Evolutionary conservation across 2,888 invertebrate species (phyloP).

Genomic region (Pollenia angustigena): DNA sequence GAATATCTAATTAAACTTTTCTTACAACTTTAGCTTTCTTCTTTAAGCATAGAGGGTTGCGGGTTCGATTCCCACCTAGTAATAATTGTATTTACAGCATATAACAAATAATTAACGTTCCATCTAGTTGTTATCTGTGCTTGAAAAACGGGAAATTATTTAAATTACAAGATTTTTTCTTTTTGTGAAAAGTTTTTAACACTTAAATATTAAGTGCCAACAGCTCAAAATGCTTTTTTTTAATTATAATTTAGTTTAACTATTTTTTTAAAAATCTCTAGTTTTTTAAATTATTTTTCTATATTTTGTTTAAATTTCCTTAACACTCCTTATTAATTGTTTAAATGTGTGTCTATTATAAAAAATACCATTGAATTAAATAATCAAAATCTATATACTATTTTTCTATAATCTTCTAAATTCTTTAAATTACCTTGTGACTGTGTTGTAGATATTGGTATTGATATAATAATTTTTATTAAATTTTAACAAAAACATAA

Average conservation of each 20-base stretch:
- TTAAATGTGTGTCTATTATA: constrained; percentile 70
- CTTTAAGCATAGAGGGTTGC: too few relatives aligned
- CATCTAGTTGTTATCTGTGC: too few relatives aligned
- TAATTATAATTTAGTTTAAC: constrained; percentile 10
- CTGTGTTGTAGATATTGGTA: constrained; percentile 73
- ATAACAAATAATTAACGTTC: too few relatives aligned
- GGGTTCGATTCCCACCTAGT: too few relatives aligned
- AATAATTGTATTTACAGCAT: too few relatives aligned
- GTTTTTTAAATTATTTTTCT: background rate
- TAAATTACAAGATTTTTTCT: too few relatives aligned
- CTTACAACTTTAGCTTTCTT: too few relatives aligned
- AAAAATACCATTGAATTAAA: constrained; percentile 29
- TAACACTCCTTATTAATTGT: constrained; percentile 51
- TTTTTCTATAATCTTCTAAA: constrained; percentile 66
- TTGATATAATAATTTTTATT: constrained; percentile 53
- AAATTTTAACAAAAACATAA: constrained; percentile 33
- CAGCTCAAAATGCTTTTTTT: constrained; percentile 49
- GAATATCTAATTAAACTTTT: too few relatives aligned
- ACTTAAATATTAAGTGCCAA: background rate
- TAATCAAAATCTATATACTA: constrained; percentile 34
- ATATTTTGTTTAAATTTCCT: constrained; percentile 13
- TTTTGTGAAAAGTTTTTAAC: too few relatives aligned
- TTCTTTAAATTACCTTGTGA: constrained; percentile 71
- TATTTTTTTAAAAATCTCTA: constrained; percentile 3
- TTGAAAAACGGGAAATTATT: too few relatives aligned